Percentiles rank a stretch among this genome's conserved stretches.
These are phyloP conservation scores for Onchidella celtica DNA, from an alignment of 2,888 invertebrate species.

Conservation along the genomic window DNA sequence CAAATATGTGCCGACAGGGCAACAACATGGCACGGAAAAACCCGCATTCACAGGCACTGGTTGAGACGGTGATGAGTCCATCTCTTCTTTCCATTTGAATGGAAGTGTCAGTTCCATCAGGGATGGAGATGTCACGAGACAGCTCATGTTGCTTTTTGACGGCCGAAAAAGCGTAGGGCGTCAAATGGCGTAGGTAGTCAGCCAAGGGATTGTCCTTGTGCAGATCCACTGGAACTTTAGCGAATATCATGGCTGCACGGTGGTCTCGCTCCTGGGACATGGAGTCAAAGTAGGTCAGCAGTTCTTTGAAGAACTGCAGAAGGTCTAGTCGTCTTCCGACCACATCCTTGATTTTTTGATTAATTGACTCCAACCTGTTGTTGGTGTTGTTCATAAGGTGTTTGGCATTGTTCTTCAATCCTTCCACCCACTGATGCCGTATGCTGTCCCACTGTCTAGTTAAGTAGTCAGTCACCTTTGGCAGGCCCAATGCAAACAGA, in stretches of 20 bases:
- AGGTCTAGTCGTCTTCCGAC: conserved; percentile 30
- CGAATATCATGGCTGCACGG: conserved; percentile 24
- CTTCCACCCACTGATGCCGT: conserved; percentile 50
- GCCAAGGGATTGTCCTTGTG: neutral
- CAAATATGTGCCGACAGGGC: too few species aligned
- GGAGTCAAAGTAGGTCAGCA: conserved; percentile 39
- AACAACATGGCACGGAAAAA: too few species aligned
- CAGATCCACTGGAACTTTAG: conserved; percentile 26
- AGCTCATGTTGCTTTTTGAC: conserved; percentile 36
- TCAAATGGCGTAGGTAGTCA: conserved; percentile 25
- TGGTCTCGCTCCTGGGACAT: conserved; percentile 43
- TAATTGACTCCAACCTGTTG: conserved; percentile 53
- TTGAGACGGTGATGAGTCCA: too few species aligned
- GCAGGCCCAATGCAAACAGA: neutral
- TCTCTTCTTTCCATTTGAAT: too few species aligned
- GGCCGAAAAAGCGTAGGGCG: conserved; percentile 31
- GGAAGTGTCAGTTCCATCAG: conserved; percentile 5
- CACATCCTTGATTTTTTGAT: conserved; percentile 47
- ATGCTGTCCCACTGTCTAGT: conserved; percentile 51
- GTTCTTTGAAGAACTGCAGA: conserved; percentile 35
- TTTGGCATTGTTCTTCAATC: conserved; percentile 34
- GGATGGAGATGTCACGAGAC: neutral
- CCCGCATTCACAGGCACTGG: too few species aligned
- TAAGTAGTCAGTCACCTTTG: conserved; percentile 43
- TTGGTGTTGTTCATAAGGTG: conserved; percentile 43